A percentile compares a stretch with the other conserved stretches of the same genome.
phyloP scores from a whole-genome alignment of 2,113 vertebrate genomes.

The Nannobrachium achirus region DNA sequence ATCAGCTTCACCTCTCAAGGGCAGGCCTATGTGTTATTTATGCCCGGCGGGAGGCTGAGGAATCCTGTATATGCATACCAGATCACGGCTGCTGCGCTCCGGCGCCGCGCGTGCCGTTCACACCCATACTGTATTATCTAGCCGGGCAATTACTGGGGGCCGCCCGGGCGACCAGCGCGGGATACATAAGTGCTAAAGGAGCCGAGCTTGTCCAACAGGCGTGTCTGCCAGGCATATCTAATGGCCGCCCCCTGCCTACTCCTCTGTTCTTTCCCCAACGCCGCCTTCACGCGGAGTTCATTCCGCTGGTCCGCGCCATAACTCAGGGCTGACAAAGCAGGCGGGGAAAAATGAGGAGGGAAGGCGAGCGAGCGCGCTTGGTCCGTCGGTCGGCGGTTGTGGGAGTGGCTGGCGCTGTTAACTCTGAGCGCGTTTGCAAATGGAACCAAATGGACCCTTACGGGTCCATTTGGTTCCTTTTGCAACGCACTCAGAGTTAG shows the following conservation, averaged over 20 bases:
- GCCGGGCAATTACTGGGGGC: constrained; percentile 59
- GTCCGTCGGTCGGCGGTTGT: too few relatives aligned
- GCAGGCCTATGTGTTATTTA: constrained; percentile 57
- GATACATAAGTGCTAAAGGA: constrained; percentile 55
- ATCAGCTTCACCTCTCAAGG: constrained; percentile 33
- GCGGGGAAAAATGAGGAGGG: constrained; percentile 20
- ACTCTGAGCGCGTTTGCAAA: too few relatives aligned
- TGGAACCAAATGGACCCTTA: too few relatives aligned
- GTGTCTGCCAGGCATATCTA: constrained; percentile 61
- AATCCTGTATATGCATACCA: constrained; percentile 46
- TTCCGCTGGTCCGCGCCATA: constrained; percentile 39
- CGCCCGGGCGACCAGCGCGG: constrained; percentile 32
- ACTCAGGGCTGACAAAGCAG: constrained; percentile 56
- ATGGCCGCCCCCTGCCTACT: constrained; percentile 28
- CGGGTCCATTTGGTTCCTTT: too few relatives aligned
- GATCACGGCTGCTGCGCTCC: constrained; percentile 41
- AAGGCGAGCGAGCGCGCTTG: neutral
- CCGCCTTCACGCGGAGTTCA: constrained; percentile 43
- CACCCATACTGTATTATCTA: constrained; percentile 58
- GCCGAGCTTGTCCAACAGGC: constrained; percentile 46
- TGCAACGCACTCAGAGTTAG: too few relatives aligned
- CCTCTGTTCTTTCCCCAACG: too few relatives aligned
- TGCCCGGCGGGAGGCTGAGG: constrained; percentile 33
- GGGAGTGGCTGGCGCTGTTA: too few relatives aligned
- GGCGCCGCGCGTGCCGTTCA: neutral